These are phyloP conservation scores for Climacteris rufus DNA, from an alignment of 2,113 vertebrate species.

Conservation along the genomic window DNA sequence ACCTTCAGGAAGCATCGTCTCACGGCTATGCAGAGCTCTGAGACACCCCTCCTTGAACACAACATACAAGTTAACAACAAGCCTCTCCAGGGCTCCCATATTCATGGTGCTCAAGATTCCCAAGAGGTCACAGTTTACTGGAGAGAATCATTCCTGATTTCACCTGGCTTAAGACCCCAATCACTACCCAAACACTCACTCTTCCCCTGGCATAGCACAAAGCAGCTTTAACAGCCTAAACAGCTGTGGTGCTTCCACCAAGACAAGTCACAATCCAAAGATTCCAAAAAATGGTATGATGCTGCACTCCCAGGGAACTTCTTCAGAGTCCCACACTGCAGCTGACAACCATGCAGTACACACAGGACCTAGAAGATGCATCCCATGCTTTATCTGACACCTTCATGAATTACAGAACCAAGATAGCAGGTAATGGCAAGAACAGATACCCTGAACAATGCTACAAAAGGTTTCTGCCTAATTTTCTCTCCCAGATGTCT, in stretches of 20 bases:
- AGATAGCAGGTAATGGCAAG: not conserved
- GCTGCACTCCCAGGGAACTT: not conserved
- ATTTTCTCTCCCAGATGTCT: not conserved
- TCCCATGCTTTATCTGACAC: not conserved
- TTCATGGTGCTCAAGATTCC: not conserved
- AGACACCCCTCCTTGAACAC: not conserved
- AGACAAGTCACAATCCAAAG: not conserved
- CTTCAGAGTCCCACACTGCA: not conserved
- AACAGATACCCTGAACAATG: not conserved
- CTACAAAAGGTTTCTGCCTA: not conserved
- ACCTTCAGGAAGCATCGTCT: not conserved
- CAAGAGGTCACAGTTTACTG: not conserved
- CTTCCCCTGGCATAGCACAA: not conserved
- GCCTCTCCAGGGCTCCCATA: not conserved
- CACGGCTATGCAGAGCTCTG: not conserved
- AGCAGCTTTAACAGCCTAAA: not conserved
- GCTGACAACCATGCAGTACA: not conserved
- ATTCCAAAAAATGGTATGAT: not conserved
- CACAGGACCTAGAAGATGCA: not conserved
- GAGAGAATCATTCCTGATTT: not conserved
- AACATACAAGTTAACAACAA: not conserved
- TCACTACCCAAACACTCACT: not conserved
- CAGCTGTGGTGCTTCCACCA: not conserved
- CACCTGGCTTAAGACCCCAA: not conserved
- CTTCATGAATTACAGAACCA: not conserved